A percentile compares a stretch with the other conserved stretches of the same genome.
Evolutionary conservation across 2,888 invertebrate species (phyloP).

Genomic region (Drosophila basisetae): DNA sequence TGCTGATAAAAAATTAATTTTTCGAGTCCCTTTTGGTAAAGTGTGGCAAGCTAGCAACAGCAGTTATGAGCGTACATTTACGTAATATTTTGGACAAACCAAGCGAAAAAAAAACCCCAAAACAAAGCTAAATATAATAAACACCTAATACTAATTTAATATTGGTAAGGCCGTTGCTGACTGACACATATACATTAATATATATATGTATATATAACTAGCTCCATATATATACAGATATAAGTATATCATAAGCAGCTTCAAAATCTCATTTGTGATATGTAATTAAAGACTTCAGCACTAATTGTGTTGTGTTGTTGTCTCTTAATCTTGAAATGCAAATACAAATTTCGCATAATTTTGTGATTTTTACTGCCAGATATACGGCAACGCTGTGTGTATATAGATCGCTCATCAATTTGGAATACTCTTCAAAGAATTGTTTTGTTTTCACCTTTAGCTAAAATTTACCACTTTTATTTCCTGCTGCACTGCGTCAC

Average conservation of each 20-base stretch:
- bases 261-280: conserved; percentile 29
- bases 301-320: conserved; percentile 9
- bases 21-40: conserved; percentile 25
- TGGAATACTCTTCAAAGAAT: conserved; percentile 2
- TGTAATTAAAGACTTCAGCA: conserved; percentile 4
- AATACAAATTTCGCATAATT: not conserved
- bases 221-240: not conserved
- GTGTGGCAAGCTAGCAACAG: conserved; percentile 6
- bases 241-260: not conserved
- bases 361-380: not conserved
- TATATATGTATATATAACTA: not conserved
- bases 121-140: not conserved
- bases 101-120: not conserved
- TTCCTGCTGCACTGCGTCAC: conserved; percentile 23
- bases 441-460: conserved; percentile 27
- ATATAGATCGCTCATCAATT: not conserved
- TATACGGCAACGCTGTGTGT: not conserved
- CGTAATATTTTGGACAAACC: conserved; percentile 34
- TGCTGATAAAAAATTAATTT: conserved; percentile 42
- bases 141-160: conserved; percentile 20
- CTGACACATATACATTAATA: not conserved
- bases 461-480: conserved; percentile 7
- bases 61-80: conserved; percentile 19
- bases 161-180: not conserved
- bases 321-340: not conserved